Evolutionary conservation across 2,888 invertebrate species (phyloP), one percentile per base, ranked within the genome.

Genomic region (Orgyia antiqua): DNA sequence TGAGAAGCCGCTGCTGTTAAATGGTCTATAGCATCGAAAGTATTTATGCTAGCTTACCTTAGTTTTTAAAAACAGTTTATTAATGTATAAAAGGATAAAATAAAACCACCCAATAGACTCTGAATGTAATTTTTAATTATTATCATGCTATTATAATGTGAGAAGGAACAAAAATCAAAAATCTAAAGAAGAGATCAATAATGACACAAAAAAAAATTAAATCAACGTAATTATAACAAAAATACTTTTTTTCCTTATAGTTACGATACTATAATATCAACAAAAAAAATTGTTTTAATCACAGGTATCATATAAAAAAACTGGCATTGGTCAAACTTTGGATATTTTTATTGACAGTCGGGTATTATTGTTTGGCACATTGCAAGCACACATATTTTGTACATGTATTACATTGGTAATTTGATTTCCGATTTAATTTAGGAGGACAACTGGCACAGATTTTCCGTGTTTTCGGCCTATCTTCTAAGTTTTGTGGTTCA

Each of bases 391-490:
- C 28, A 13, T 19, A 26, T 29, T 24, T 34, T 10, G 25, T 19
- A 13, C 33, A 34, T 10, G 15, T 13, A 10, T 27, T 9, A 27
- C 32, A 36, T 17, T 20, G 23, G 19, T 31, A 28, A 24, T 27
- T 36, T 4, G 36, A 31, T 30, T 36, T 36, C n/a, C 36, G 31
- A 19, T 36, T 36, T 6, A 26, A 18, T 11, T 23, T 27, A 18
- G 31, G 23, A 11, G 36, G 31, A 24, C 31, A 36, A 31, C 21
- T 24, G 13, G 31, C 19, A 26, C 35, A 35, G 21, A 27, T 35
- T 29, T 29, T 34, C 20, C 26, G 24, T 29, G 18, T 29, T 26
- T 26, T 35, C 10, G 13, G 26, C n/a, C n/a, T 13, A 9, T 30
- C 13, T 10, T 34, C 23, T 10, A n/a, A 10, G 11, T 26, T 12